These are phyloP conservation scores for Nyctibius grandis DNA, from an alignment of 2,797 vertebrate genomes.

Conservation along the genomic window DNA sequence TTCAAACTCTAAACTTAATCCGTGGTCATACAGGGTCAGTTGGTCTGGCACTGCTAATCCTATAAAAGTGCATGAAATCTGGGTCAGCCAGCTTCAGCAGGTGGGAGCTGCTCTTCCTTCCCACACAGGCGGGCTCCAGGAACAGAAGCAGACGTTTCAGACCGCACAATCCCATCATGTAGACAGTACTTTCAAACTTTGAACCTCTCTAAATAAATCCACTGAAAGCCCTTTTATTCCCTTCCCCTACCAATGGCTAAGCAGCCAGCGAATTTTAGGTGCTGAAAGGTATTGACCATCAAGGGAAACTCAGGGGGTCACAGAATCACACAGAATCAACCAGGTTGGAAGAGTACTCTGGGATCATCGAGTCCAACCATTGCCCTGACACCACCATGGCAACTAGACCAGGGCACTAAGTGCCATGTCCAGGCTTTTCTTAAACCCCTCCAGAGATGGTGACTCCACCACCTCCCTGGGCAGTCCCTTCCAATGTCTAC, in stretches of 20 bases:
- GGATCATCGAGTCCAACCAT: too few relatives aligned
- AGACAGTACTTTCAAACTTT: background rate
- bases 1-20: background rate
- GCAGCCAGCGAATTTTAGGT: background rate
- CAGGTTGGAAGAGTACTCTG: too few relatives aligned
- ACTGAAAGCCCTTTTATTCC: background rate
- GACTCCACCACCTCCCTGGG: too few relatives aligned
- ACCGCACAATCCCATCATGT: background rate
- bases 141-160: background rate
- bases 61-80: background rate
- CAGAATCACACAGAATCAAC: too few relatives aligned
- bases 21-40: accelerated
- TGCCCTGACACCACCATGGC: too few relatives aligned
- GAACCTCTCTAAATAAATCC: background rate
- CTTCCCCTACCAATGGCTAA: background rate
- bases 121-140: background rate
- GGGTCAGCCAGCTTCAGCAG: background rate
- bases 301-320: background rate
- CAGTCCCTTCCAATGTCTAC: too few relatives aligned
- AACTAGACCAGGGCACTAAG: too few relatives aligned
- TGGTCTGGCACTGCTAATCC: background rate
- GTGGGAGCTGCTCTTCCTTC: background rate
- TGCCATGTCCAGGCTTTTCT: too few relatives aligned
- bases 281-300: background rate
- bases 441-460: too few relatives aligned